Percentiles rank a stretch among this genome's conserved stretches.
Conservation (phyloP, 2,888 invertebrate genomes). For the Incurvaria masculella region DNA sequence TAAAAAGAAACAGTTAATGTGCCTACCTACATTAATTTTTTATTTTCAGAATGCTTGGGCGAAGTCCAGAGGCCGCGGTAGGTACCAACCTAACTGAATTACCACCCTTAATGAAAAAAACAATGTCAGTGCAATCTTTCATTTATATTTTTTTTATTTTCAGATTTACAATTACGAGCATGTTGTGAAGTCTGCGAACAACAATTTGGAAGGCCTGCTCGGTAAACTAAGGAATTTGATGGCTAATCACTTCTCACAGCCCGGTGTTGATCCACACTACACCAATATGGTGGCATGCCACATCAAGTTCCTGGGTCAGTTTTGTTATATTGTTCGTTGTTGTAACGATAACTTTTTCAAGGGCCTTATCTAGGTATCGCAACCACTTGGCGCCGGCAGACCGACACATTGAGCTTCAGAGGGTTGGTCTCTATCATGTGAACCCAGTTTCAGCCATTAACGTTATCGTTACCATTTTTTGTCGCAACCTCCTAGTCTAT, state of each 20-base stretch:
- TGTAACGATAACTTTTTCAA: neutral
- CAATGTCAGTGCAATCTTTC: neutral
- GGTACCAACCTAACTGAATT: too few relatives aligned
- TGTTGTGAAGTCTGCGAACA: conserved; percentile 30
- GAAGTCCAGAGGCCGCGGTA: conserved; percentile 65
- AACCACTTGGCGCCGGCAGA: too few relatives aligned
- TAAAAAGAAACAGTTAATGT: neutral
- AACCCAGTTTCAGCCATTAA: too few relatives aligned
- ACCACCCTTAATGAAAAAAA: too few relatives aligned
- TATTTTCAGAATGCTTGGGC: conserved; percentile 61
- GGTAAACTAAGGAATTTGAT: conserved; percentile 41
- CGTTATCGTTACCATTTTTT: neutral
- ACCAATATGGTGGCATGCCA: conserved; percentile 44
- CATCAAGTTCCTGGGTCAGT: conserved; percentile 48
- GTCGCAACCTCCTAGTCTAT: too few relatives aligned
- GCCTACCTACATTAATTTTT: conserved; percentile 15
- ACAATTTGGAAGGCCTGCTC: conserved; percentile 36
- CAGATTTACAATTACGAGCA: conserved; percentile 45
- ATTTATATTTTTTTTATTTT: conserved; percentile 3
- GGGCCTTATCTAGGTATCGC: too few relatives aligned
- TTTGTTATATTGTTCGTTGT: too few relatives aligned
- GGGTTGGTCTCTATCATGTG: too few relatives aligned
- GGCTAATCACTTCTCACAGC: conserved; percentile 50
- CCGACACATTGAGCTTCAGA: too few relatives aligned
- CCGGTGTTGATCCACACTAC: conserved; percentile 36